phyloP scores from a whole-genome alignment of 2,797 vertebrate species.

The Zalophus californianus region DNA sequence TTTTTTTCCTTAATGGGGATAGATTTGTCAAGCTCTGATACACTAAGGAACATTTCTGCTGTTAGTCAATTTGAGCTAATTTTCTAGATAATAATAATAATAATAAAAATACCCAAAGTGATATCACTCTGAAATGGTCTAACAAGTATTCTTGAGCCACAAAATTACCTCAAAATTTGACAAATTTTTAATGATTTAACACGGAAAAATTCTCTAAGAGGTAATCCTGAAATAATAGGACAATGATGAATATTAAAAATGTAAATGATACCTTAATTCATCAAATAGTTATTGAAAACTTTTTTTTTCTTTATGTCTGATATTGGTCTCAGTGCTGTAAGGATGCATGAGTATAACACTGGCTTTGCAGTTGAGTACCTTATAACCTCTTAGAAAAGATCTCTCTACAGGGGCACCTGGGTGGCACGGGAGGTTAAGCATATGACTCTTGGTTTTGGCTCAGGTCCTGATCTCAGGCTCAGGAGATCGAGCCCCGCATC shows the following conservation, averaged over 20 bases:
- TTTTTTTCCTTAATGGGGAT: background rate
- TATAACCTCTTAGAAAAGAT: background rate
- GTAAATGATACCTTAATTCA: constrained; percentile 15
- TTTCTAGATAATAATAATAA: background rate
- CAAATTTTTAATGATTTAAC: background rate
- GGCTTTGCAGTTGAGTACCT: background rate
- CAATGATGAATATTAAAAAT: background rate
- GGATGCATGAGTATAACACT: background rate
- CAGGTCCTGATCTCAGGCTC: too few species aligned
- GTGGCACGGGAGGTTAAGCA: background rate
- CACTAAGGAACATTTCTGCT: background rate
- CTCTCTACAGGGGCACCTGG: background rate
- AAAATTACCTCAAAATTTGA: background rate
- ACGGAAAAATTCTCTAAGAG: background rate
- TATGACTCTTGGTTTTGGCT: background rate
- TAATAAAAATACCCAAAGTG: background rate
- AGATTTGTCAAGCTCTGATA: background rate
- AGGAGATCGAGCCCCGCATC: too few species aligned
- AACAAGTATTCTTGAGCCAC: background rate
- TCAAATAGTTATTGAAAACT: background rate
- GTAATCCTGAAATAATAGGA: background rate
- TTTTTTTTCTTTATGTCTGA: background rate
- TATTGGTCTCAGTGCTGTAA: background rate
- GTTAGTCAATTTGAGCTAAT: background rate
- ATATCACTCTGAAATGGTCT: background rate